Evolutionary conservation across 2,888 invertebrate genomes (phyloP).

Genomic region (Gymnoscelis rufifasciata): DNA sequence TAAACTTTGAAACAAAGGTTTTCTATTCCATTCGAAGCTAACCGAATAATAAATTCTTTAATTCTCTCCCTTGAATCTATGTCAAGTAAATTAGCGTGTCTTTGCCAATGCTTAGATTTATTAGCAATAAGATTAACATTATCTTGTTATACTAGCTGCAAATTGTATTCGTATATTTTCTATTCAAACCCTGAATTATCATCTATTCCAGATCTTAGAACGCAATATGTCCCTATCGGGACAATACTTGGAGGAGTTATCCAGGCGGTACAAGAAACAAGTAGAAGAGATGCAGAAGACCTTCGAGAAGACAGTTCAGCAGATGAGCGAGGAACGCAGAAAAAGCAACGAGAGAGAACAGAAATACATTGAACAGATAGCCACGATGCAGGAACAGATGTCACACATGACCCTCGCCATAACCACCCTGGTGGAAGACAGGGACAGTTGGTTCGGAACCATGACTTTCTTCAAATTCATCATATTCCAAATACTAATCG

Average conservation of each 20-base stretch:
- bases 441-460: conserved; percentile 81
- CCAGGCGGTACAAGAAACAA: conserved; percentile 96
- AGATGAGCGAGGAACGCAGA: conserved; percentile 84
- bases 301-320: conserved; percentile 86
- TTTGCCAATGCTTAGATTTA: neutral
- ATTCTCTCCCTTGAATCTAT: neutral
- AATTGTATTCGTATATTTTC: no score
- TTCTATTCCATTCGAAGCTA: no score
- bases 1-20: no score
- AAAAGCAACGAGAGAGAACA: conserved; percentile 86
- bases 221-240: conserved; percentile 97
- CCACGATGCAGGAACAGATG: conserved; percentile 82
- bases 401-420: conserved; percentile 80
- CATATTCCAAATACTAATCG: conserved; percentile 69
- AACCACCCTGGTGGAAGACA: conserved; percentile 79
- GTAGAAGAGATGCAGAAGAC: conserved; percentile 96
- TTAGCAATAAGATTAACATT: neutral
- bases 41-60: no score
- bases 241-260: conserved; percentile 97
- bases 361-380: conserved; percentile 88
- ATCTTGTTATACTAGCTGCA: no score
- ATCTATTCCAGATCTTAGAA: conserved; percentile 87
- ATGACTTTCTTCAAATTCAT: conserved; percentile 78
- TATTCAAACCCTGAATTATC: no score
- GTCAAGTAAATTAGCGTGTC: neutral